Base-by-base conservation (phyloP, 2,888 invertebrate species). In the Aspidapion aeneum region DNA sequence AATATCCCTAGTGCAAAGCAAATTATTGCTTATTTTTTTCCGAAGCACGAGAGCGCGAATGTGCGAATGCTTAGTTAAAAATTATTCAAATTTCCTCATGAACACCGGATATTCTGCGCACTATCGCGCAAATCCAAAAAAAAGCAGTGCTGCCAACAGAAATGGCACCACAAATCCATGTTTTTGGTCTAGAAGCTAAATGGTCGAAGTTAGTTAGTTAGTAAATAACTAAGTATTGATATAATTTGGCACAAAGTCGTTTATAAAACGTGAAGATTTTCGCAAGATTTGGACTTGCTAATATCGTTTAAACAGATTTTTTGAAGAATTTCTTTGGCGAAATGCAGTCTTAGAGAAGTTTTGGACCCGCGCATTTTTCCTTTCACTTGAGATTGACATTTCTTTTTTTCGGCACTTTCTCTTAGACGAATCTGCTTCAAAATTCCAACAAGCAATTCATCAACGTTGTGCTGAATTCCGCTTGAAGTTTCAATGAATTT, bases 401-500 rank as follows among this genome's bases (percentile, higher is more conserved):
- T 77, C 76, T 91, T 91, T 80, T 89, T 90, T 71, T 89, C 90
- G 20, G 90, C 83, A 61, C 83, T 86, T 76, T 91, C 91, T 67
- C 92, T 87, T 60, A 93, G 82, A 1, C 92, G 85, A 74, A 94
- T 91, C 83, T 96, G 96, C 77, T 94, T 95, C 55, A 97, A 85
- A 70, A 95, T 89, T 1, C 97, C 97, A 1, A 96, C 96, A 52
- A 98, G 86, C 19, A 98, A 86, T 77, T 98, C 97, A 79, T 98
- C 97, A 18, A 98, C 95, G 77, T 96, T 96, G 82, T 97, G 96
- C 79, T 97, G 95, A 73, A 98, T 92, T 1, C 96, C 96, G 62
- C 94, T 93, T 0, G 96, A 97, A 0, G 96, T 94, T 80, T 98
- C 97, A 70, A 96, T 96, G 82, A 94, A 96, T 81, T 96, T 96